These are phyloP conservation scores for Leptinotarsa defecta DNA, from an alignment of 1,140 invertebrate species.

Conservation along the genomic window DNA sequence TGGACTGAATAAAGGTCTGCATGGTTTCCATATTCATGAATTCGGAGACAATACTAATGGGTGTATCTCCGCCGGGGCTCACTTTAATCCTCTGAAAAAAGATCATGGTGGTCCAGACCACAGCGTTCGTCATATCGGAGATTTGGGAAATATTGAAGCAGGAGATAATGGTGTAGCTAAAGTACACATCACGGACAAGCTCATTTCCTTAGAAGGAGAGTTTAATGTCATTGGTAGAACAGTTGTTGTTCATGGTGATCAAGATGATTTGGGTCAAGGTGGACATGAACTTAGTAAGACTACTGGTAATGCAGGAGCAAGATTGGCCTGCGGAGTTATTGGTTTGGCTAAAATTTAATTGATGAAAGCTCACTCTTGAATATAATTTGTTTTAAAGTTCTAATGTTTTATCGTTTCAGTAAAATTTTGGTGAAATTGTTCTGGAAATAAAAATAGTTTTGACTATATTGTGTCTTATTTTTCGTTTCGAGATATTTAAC, in stretches of 20 bases:
- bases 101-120: constrained; percentile 85
- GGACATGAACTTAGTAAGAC: constrained; percentile 92
- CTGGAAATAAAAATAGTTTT: no score
- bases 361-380: no score
- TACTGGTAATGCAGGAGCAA: constrained; percentile 95
- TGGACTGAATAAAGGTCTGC: constrained; percentile 71
- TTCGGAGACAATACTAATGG: constrained; percentile 97
- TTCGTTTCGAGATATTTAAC: no score
- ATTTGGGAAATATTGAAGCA: constrained; percentile 89
- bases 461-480: no score
- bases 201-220: constrained; percentile 75
- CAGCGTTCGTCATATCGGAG: constrained; percentile 81
- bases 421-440: no score
- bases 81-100: constrained; percentile 89
- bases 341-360: constrained; percentile 65
- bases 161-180: constrained; percentile 72
- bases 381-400: no score
- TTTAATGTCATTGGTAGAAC: constrained; percentile 87
- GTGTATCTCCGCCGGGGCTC: constrained; percentile 92
- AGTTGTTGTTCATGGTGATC: constrained; percentile 89
- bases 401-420: no score
- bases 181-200: constrained; percentile 75
- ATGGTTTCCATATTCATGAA: constrained; percentile 97
- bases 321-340: constrained; percentile 97
- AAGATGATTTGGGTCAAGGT: constrained; percentile 93